Conservation (phyloP, 2,888 invertebrate genomes). For the Acholoe squamosa region DNA sequence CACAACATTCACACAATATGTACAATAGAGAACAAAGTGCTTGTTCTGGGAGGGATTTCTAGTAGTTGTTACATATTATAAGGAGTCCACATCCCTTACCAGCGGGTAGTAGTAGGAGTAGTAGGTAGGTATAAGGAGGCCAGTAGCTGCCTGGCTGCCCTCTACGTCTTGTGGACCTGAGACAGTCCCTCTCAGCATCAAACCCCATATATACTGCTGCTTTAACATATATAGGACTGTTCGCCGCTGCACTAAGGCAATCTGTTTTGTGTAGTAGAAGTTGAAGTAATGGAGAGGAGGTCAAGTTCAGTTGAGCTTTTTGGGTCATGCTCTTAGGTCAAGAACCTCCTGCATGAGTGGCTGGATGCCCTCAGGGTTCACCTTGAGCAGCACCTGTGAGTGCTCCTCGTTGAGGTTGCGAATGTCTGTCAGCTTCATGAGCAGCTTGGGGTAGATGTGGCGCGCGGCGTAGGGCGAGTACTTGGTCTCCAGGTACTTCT, state of each 20-base stretch:
- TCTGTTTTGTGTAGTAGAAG: not conserved
- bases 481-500: conserved; percentile 81
- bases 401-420: conserved; percentile 95
- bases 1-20: conserved; percentile 57
- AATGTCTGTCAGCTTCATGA: conserved; percentile 95
- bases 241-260: conserved; percentile 40
- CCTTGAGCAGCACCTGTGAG: conserved; percentile 95
- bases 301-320: not conserved
- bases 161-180: not conserved
- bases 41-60: conserved; percentile 43
- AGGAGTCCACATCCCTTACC: not conserved
- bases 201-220: not conserved
- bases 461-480: conserved; percentile 77
- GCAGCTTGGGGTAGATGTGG: conserved; percentile 85
- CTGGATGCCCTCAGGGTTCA: conserved; percentile 95
- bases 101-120: too few species aligned
- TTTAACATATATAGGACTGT: not conserved
- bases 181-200: not conserved
- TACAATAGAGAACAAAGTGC: conserved; percentile 35
- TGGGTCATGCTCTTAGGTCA: conserved; percentile 86
- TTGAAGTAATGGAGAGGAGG: not conserved
- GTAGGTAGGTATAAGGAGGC: not conserved
- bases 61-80: not conserved
- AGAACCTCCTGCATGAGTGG: conserved; percentile 97
- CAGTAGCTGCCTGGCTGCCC: not conserved